These are phyloP conservation scores for Drosophila bipectinata DNA, from an alignment of 1,140 invertebrate species.

Conservation along the genomic window DNA sequence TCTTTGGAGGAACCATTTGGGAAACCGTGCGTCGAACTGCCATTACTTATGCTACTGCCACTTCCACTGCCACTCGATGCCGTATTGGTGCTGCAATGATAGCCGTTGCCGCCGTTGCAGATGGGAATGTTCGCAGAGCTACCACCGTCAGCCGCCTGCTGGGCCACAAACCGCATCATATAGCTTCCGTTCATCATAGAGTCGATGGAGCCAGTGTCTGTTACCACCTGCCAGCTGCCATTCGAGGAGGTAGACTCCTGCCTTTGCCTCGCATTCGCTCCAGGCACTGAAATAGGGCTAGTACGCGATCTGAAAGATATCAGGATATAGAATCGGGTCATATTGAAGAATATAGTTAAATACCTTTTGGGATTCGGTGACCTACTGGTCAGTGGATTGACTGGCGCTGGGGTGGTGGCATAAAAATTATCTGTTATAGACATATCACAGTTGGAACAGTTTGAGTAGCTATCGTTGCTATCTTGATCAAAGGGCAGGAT, in stretches of 20 bases:
- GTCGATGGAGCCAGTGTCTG: slow-evolving; percentile 87
- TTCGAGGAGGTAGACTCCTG: slow-evolving; percentile 85
- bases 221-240: slow-evolving; percentile 88
- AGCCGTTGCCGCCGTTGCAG: slow-evolving; percentile 80
- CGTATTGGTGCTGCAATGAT: slow-evolving; percentile 84
- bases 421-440: slow-evolving; percentile 79
- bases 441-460: slow-evolving; percentile 83
- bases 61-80: slow-evolving; percentile 84
- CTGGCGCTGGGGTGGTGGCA: slow-evolving; percentile 58
- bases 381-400: slow-evolving; percentile 71
- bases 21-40: slow-evolving; percentile 85
- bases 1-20: slow-evolving; percentile 79
- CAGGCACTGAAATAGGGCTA: slow-evolving; percentile 86
- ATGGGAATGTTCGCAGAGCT: slow-evolving; percentile 76
- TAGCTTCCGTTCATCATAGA: slow-evolving; percentile 85
- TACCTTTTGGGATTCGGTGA: slow-evolving; percentile 81
- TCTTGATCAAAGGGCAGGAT: slow-evolving; percentile 79
- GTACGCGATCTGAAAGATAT: slow-evolving; percentile 83
- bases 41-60: slow-evolving; percentile 85
- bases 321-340: too few species aligned
- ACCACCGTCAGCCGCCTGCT: slow-evolving; percentile 57
- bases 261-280: slow-evolving; percentile 84
- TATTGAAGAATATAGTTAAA: not conserved
- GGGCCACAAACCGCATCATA: slow-evolving; percentile 84
- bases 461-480: slow-evolving; percentile 83